These are phyloP conservation scores for Porites australiensis DNA, from an alignment of 64 coral and sea anemone genomes.

Conservation along the genomic window DNA sequence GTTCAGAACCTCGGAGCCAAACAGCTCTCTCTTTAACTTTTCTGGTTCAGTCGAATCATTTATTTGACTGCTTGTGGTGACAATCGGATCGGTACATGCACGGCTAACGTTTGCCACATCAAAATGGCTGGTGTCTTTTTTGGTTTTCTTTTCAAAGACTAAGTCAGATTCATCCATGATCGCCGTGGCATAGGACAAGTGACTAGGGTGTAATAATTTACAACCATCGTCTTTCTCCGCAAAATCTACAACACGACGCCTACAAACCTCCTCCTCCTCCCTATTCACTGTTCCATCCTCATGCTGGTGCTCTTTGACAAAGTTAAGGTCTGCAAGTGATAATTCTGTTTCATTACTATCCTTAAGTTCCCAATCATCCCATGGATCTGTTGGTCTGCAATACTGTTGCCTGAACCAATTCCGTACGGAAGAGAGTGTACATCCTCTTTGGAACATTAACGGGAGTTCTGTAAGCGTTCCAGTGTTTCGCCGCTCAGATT, in stretches of 20 bases:
- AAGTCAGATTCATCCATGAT: not conserved
- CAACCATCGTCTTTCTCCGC: not conserved
- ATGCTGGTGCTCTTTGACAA: not conserved
- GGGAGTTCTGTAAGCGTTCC: not conserved
- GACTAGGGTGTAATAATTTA: not conserved
- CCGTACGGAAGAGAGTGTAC: not conserved
- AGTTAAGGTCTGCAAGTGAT: not conserved
- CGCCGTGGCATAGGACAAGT: not conserved
- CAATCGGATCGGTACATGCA: not conserved
- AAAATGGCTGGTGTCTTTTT: not conserved
- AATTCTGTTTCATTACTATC: not conserved
- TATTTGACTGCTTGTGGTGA: not conserved
- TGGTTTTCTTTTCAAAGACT: not conserved
- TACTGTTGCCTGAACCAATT: not conserved
- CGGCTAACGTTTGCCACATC: not conserved
- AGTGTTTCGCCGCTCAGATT: not conserved
- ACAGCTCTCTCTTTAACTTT: not conserved
- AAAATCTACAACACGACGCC: not conserved
- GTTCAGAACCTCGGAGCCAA: not conserved
- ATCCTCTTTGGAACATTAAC: not conserved
- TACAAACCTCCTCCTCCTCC: not conserved
- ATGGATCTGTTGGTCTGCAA: not conserved
- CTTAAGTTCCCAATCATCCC: slow-evolving; percentile 11
- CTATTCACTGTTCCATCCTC: not conserved
- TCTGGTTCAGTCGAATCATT: not conserved